These are phyloP conservation scores for Chiloscyllium plagiosum DNA, from an alignment of 2,113 vertebrate species.

Conservation along the genomic window DNA sequence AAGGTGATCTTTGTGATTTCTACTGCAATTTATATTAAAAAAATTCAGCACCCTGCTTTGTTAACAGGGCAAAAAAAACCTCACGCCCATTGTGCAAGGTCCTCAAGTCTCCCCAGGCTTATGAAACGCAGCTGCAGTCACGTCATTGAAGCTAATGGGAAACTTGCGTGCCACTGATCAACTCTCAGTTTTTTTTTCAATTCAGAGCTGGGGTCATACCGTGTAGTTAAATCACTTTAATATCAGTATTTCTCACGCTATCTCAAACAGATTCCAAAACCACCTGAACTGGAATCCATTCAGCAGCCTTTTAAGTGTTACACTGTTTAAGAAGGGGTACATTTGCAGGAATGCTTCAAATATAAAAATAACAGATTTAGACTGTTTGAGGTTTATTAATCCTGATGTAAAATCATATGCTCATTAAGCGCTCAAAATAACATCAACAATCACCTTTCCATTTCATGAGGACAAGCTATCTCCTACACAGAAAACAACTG, in stretches of 20 bases:
- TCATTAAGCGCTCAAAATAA: background rate
- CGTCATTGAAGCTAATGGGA: conserved; percentile 35
- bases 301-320: background rate
- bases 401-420: background rate
- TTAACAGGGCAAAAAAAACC: background rate
- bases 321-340: background rate
- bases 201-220: background rate
- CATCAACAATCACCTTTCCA: background rate
- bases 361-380: background rate
- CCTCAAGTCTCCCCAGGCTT: conserved; percentile 25
- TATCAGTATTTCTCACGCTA: conserved; percentile 4
- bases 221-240: background rate
- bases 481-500: background rate
- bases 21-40: background rate
- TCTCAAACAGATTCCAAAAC: background rate
- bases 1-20: background rate
- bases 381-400: background rate
- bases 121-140: conserved; percentile 16
- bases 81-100: background rate
- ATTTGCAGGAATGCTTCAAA: background rate
- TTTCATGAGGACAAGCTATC: background rate
- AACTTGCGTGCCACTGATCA: conserved; percentile 23
- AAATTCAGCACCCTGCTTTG: background rate
- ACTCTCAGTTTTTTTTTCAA: background rate
- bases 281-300: background rate